Percentiles rank a stretch among this genome's conserved stretches.
phyloP scores from a whole-genome alignment of 2,888 invertebrate genomes.

The Muscina levida region DNA sequence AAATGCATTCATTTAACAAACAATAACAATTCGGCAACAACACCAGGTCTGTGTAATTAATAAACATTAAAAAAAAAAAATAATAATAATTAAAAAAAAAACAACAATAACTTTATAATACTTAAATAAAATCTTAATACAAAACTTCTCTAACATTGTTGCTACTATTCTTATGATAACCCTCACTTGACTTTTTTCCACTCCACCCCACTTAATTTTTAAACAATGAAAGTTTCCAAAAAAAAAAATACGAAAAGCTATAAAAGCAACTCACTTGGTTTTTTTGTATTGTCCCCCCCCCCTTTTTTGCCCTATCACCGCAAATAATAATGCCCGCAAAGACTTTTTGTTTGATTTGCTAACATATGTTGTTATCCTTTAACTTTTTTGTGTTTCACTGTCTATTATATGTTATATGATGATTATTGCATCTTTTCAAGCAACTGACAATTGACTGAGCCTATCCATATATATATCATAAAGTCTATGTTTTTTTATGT shows the following conservation, averaged over 20 bases:
- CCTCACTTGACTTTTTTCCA: conserved; percentile 8
- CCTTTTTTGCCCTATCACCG: too few species aligned
- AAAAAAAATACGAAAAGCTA: conserved; percentile 47
- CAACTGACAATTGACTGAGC: too few species aligned
- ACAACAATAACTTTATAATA: conserved; percentile 40
- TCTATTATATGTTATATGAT: too few species aligned
- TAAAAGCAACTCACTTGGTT: not conserved
- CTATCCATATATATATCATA: too few species aligned
- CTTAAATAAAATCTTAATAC: conserved; percentile 32
- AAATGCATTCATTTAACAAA: conserved; percentile 80
- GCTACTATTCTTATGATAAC: conserved; percentile 1
- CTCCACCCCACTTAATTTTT: conserved; percentile 14
- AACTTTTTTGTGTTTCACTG: too few species aligned
- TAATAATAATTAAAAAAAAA: conserved; percentile 58
- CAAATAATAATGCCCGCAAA: too few species aligned
- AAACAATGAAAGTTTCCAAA: conserved; percentile 34
- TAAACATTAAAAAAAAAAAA: conserved; percentile 50
- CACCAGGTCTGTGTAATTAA: conserved; percentile 80
- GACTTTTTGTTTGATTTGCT: too few species aligned
- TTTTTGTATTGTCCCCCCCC: not conserved
- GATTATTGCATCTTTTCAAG: too few species aligned
- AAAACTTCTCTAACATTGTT: conserved; percentile 13
- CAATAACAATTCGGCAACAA: conserved; percentile 80
- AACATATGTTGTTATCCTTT: too few species aligned
- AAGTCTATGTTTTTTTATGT: too few species aligned